Percentiles rank a stretch among this genome's conserved stretches.
Evolutionary conservation across 2,797 vertebrate genomes (phyloP).

Genomic region (Macropus fuliginosus): DNA sequence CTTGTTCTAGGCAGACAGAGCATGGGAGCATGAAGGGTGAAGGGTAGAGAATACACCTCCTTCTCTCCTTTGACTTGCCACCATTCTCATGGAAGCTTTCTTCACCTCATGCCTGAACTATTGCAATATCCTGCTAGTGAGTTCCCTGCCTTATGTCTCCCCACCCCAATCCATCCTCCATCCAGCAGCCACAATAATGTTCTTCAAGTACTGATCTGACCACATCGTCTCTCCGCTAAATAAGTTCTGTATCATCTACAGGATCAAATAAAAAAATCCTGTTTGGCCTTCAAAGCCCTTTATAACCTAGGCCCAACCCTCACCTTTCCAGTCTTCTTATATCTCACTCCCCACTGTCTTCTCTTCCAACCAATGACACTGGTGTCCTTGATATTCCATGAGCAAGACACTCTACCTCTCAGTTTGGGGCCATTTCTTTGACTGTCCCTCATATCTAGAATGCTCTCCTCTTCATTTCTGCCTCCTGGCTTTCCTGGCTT

Average conservation of each 20-base stretch:
- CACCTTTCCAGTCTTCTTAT: neutral
- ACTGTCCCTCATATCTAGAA: neutral
- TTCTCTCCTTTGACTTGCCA: neutral
- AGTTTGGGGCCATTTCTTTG: neutral
- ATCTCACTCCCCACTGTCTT: neutral
- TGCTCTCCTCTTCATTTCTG: neutral
- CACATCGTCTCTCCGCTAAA: neutral
- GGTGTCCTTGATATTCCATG: neutral
- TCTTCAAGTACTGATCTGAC: neutral
- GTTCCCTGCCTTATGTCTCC: neutral
- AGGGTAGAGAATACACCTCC: accelerated
- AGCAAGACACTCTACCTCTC: neutral
- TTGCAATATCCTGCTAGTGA: neutral
- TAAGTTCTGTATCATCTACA: neutral
- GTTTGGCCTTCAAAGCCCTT: neutral
- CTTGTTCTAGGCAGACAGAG: neutral
- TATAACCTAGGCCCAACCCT: neutral
- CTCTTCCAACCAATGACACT: neutral
- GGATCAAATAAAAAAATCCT: neutral
- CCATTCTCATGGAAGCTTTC: neutral
- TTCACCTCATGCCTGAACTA: neutral
- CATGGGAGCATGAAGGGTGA: neutral
- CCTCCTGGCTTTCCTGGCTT: neutral
- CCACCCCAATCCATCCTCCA: neutral
- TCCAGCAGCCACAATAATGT: neutral